phyloP scores from a whole-genome alignment of 35 echinoderm and acorn worm species.

The Apostichopus californicus region DNA sequence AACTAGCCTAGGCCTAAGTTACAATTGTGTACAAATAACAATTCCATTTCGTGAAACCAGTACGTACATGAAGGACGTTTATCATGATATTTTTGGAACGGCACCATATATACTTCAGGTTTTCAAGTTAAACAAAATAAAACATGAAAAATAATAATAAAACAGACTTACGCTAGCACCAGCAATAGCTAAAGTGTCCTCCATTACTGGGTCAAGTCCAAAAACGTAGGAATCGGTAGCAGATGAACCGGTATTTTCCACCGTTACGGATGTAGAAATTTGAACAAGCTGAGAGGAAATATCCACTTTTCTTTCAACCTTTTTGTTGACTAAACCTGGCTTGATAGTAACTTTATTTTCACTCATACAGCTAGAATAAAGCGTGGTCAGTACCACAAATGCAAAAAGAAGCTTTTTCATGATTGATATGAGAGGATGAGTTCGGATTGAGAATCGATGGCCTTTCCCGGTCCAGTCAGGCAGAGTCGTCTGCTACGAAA shows the following conservation, averaged over 20 bases:
- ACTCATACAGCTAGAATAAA: slow-evolving; percentile 37
- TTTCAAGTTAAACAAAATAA: background rate
- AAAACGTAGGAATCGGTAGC: slow-evolving; percentile 64
- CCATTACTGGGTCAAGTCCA: slow-evolving; percentile 73
- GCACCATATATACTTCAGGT: no score
- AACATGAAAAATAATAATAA: background rate
- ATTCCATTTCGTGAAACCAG: no score
- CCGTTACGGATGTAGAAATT: slow-evolving; percentile 58
- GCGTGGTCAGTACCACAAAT: slow-evolving; percentile 2
- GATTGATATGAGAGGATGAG: slow-evolving; percentile 29
- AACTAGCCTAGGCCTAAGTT: no score
- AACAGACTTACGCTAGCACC: slow-evolving; percentile 76
- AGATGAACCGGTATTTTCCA: slow-evolving; percentile 72
- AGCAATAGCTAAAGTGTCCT: slow-evolving; percentile 61
- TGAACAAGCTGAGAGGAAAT: slow-evolving; percentile 90
- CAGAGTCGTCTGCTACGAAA: slow-evolving; percentile 55
- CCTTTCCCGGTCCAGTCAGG: background rate
- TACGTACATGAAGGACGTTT: no score
- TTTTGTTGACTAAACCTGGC: slow-evolving; percentile 74
- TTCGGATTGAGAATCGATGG: slow-evolving; percentile 1
- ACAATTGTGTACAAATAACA: no score
- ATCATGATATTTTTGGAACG: no score
- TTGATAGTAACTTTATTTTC: slow-evolving; percentile 71
- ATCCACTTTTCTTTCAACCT: slow-evolving; percentile 89
- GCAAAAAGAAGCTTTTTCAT: slow-evolving; percentile 20